phyloP scores from a whole-genome alignment of 1,140 invertebrate genomes.

The Samia ricini region DNA sequence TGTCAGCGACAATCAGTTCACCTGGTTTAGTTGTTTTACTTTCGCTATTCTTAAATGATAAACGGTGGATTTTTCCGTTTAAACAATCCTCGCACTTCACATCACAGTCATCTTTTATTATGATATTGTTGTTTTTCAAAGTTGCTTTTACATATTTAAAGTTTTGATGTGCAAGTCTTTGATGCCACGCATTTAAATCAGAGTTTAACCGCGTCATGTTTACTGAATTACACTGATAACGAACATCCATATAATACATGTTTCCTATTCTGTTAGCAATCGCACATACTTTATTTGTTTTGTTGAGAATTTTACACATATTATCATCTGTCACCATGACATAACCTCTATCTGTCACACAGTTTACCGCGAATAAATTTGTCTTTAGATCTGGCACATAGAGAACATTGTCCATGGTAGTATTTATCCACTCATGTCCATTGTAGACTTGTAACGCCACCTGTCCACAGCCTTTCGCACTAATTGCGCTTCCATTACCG shows the following conservation, averaged over 20 bases:
- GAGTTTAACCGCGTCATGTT: conserved; percentile 11
- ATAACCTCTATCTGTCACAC: conserved; percentile 39
- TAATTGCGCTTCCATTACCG: conserved; percentile 31
- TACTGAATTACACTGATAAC: conserved; percentile 19
- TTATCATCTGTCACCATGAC: conserved; percentile 36
- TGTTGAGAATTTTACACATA: conserved; percentile 32
- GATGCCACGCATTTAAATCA: conserved; percentile 52
- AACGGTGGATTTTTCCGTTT: conserved; percentile 51
- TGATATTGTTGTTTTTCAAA: conserved; percentile 37
- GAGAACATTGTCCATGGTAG: conserved; percentile 45
- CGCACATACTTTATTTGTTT: conserved; percentile 28
- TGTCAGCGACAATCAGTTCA: conserved; percentile 66
- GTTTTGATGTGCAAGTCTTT: conserved; percentile 63
- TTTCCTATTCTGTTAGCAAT: conserved; percentile 32
- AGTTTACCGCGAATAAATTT: conserved; percentile 55
- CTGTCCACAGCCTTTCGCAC: conserved; percentile 27
- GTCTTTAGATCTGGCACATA: conserved; percentile 53
- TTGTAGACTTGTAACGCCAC: conserved; percentile 30
- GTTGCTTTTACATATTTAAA: conserved; percentile 46
- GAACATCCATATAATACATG: conserved; percentile 31
- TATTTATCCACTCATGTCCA: conserved; percentile 36
- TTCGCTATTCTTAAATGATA: conserved; percentile 38
- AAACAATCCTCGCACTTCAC: conserved; percentile 54
- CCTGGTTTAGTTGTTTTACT: conserved; percentile 28
- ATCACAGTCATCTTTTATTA: conserved; percentile 23